Percentiles rank a stretch among this genome's conserved stretches.
Evolutionary conservation across 2,888 invertebrate genomes (phyloP).

Genomic region (Ommatoiulus sabulosus): DNA sequence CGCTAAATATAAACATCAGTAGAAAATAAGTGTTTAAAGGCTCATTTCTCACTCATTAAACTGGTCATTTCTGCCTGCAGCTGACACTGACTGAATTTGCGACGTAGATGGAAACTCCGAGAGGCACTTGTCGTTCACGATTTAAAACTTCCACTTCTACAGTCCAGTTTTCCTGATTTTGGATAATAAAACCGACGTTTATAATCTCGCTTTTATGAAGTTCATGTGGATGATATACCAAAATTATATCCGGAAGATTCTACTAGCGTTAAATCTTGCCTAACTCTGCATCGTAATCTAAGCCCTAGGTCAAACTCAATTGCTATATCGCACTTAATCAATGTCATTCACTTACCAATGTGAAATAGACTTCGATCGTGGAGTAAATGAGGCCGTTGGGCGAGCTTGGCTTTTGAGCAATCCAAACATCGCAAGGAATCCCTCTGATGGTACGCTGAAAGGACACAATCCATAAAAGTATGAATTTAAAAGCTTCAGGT

Average conservation of each 20-base stretch:
- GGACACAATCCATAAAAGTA: neutral
- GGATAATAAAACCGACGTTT: slow-evolving; percentile 60
- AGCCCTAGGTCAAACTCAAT: neutral
- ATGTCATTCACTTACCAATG: slow-evolving; percentile 39
- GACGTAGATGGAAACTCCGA: slow-evolving; percentile 62
- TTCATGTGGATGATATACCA: too few relatives aligned
- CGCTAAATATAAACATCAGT: slow-evolving; percentile 58
- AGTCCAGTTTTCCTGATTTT: slow-evolving; percentile 63
- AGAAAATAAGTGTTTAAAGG: neutral
- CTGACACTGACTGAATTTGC: slow-evolving; percentile 61
- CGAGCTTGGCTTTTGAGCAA: slow-evolving; percentile 60
- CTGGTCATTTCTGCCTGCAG: too few relatives aligned
- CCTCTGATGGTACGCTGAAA: slow-evolving; percentile 62
- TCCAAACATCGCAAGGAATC: slow-evolving; percentile 63
- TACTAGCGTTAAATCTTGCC: too few relatives aligned
- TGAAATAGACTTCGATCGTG: slow-evolving; percentile 58
- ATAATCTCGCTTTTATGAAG: too few relatives aligned
- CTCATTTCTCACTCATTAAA: neutral
- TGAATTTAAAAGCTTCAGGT: too few relatives aligned
- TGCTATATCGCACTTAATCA: neutral
- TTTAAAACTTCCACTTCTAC: slow-evolving; percentile 63
- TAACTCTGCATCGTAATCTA: too few relatives aligned
- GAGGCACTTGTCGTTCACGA: slow-evolving; percentile 62
- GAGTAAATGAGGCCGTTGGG: neutral
- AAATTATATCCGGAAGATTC: too few relatives aligned